phyloP scores from a whole-genome alignment of 2,888 invertebrate species.

The Cosmia pyralina region DNA sequence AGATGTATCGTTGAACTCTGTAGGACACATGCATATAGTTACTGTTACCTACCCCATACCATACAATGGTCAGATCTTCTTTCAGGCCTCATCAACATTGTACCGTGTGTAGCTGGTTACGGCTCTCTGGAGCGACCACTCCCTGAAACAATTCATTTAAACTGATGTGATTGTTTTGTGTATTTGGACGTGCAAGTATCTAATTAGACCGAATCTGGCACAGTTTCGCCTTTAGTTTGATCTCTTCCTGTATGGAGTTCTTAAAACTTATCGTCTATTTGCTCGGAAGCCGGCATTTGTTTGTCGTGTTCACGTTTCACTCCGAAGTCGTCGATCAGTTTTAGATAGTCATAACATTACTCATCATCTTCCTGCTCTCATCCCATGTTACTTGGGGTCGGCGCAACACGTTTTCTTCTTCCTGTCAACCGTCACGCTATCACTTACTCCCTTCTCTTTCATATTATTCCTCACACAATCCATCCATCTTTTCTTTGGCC shows the following conservation, averaged over 20 bases:
- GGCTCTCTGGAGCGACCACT: background rate
- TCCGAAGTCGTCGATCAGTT: background rate
- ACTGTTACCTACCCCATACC: background rate
- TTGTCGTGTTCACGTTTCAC: background rate
- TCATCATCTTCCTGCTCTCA: too few species aligned
- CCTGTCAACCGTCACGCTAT: too few species aligned
- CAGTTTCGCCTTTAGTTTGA: background rate
- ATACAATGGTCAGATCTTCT: background rate
- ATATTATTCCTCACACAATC: too few species aligned
- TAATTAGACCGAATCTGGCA: background rate
- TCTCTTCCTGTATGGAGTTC: background rate
- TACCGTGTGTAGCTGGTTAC: background rate
- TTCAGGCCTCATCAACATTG: background rate
- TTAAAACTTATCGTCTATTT: background rate
- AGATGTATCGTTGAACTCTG: background rate
- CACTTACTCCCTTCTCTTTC: too few species aligned
- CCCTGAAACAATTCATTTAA: background rate
- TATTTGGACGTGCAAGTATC: background rate
- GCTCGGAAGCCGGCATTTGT: background rate
- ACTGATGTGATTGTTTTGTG: background rate
- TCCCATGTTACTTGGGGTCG: too few species aligned
- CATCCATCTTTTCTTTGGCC: too few species aligned
- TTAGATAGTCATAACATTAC: too few species aligned
- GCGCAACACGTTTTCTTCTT: too few species aligned
- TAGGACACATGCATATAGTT: background rate